Evolutionary conservation across 2,113 vertebrate species (phyloP).

Genomic region (Columba livia): DNA sequence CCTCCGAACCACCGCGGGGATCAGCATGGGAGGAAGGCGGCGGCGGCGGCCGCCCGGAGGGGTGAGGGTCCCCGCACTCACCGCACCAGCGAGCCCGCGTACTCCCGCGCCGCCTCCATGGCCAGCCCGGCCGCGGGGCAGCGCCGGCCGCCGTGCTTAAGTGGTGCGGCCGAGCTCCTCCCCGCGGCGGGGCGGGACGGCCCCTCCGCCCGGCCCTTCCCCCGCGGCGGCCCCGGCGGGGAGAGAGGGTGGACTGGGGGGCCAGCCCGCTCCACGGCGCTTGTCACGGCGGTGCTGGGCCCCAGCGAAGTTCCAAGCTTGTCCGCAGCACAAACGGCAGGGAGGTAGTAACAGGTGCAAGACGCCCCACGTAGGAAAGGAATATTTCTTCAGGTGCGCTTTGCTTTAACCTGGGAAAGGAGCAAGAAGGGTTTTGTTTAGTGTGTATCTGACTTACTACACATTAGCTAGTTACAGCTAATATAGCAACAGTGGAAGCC

Average conservation of each 20-base stretch:
- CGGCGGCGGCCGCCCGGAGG: no score
- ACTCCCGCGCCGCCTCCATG: not conserved
- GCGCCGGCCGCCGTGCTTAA: not conserved
- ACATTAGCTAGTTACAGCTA: rapidly evolving
- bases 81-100: constrained; percentile 63
- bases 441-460: rapidly evolving
- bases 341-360: rapidly evolving
- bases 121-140: rapidly evolving
- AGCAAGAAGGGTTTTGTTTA: rapidly evolving
- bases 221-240: not conserved
- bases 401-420: rapidly evolving
- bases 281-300: rapidly evolving
- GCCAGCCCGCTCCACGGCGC: rapidly evolving
- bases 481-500: not conserved
- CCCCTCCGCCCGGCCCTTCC: not conserved
- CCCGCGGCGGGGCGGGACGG: not conserved
- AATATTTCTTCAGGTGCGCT: rapidly evolving
- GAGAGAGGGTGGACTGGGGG: rapidly evolving
- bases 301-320: rapidly evolving
- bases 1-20: not conserved
- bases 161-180: not conserved
- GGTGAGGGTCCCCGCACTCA: not conserved
- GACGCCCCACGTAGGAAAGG: rapidly evolving
- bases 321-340: rapidly evolving
- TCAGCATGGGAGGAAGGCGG: no score